Percentiles rank a stretch among this genome's conserved stretches.
Conservation (phyloP, 2,797 vertebrate genomes). For the Staurois parvus region DNA sequence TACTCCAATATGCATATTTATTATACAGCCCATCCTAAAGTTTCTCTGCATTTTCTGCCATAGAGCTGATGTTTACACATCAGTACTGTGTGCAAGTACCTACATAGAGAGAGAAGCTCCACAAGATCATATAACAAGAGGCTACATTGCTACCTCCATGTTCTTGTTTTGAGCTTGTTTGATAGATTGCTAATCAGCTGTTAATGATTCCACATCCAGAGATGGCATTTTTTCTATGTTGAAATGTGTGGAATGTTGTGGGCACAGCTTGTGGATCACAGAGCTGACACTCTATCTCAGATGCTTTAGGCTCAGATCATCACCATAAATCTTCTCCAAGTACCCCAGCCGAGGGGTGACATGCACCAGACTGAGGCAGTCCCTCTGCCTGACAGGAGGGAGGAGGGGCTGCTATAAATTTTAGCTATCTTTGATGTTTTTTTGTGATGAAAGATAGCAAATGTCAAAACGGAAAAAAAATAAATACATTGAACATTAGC, state of each 20-base stretch:
- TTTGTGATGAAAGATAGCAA: conserved; percentile 34
- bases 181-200: too few species aligned
- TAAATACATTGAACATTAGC: conserved; percentile 1
- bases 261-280: not conserved
- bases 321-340: conserved; percentile 19
- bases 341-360: not conserved
- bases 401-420: conserved; percentile 36
- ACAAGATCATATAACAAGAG: too few species aligned
- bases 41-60: too few species aligned
- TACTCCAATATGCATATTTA: too few species aligned
- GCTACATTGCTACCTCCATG: too few species aligned
- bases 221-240: not conserved
- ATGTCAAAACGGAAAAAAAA: conserved; percentile 27
- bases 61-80: too few species aligned
- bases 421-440: conserved; percentile 26
- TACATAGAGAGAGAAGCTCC: too few species aligned
- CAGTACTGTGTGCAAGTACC: too few species aligned
- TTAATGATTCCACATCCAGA: not conserved
- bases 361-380: not conserved
- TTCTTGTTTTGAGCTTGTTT: too few species aligned
- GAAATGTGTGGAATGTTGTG: not conserved
- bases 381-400: conserved; percentile 16
- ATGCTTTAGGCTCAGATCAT: conserved; percentile 12
- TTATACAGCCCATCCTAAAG: too few species aligned
- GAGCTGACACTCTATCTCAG: conserved; percentile 41